Evolutionary conservation across 2,113 vertebrate genomes (phyloP), one percentile per base, ranked within the genome.

Genomic region (Brachyistius frenatus): DNA sequence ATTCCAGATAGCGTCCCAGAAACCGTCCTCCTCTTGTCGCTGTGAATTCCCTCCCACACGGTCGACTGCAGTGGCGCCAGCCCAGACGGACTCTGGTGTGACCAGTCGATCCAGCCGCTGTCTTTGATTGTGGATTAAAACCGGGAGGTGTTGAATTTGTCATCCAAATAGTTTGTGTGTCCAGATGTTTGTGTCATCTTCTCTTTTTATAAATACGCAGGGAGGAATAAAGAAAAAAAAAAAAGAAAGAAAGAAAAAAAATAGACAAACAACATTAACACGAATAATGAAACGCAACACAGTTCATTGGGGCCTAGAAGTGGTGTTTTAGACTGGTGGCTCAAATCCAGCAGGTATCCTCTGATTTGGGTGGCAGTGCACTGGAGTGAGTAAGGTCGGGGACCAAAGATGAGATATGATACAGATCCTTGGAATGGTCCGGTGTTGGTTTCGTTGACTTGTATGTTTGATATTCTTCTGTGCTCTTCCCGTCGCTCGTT

Each of bases 331-430:
- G 85, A 88, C 75, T 66, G 78, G 88, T 80, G 91, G 91, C 91
- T 93, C 89, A 88, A 88, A 87, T 89, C 90, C 87, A 91, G 89
- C 86, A 88, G 83, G 91, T 85, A 46, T 89, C 78, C 65, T 88
- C 77, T 81, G 83, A 83, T 77, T 23, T 49, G 57, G 74, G 83
- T 57, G 88, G 90, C 84, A 88, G 83, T 88, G 89, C 73, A 80
- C 56, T 66, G 73, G 46, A 76, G 56, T 50, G 23, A 5, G 47
- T 69, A 35, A 50, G 63, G 53, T 66, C 23, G 30, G 36, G 65
- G 65, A 63, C 47, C 64, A 36, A 61, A 79, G 73, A 66, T 58
- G 35, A 74, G 66, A 72, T 66, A 58, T 85, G 83, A 80, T 80
- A 75, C 50, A 52, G 46, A 73, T 79, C 78, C 50, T 23, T 66